A percentile compares a stretch with the other conserved stretches of the same genome.
These are phyloP conservation scores for Temnothorax longispinosus DNA, from an alignment of 1,140 invertebrate species.

Conservation along the genomic window DNA sequence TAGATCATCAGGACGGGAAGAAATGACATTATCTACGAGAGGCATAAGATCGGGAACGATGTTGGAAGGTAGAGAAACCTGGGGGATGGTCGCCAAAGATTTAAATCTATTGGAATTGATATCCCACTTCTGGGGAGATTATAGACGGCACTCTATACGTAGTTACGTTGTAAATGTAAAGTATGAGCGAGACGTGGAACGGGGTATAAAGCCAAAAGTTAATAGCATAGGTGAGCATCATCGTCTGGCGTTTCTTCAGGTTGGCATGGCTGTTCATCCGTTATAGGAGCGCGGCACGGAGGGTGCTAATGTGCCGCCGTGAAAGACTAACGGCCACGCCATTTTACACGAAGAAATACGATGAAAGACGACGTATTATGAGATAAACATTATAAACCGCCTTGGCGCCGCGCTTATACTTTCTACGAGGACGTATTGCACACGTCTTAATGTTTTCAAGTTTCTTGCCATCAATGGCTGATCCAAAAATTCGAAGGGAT, in stretches of 20 bases:
- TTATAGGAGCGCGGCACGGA: slow-evolving; percentile 29
- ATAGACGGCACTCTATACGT: slow-evolving; percentile 44
- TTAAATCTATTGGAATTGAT: slow-evolving; percentile 66
- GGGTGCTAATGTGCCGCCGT: slow-evolving; percentile 63
- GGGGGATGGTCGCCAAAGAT: slow-evolving; percentile 32
- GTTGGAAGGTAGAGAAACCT: background rate
- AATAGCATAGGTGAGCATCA: slow-evolving; percentile 30
- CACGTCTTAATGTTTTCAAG: background rate
- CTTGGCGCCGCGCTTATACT: background rate
- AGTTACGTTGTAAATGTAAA: slow-evolving; percentile 59
- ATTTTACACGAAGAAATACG: slow-evolving; percentile 69
- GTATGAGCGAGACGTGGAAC: slow-evolving; percentile 42
- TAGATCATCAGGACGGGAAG: slow-evolving; percentile 48
- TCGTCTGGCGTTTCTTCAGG: slow-evolving; percentile 44
- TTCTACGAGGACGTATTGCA: slow-evolving; percentile 13
- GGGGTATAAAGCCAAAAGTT: slow-evolving; percentile 7
- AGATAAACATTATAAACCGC: slow-evolving; percentile 75
- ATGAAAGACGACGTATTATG: slow-evolving; percentile 63
- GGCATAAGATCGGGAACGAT: slow-evolving; percentile 23
- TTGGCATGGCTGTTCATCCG: slow-evolving; percentile 2
- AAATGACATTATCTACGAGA: slow-evolving; percentile 55
- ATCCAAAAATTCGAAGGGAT: background rate
- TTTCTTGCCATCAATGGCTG: background rate
- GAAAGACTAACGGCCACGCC: slow-evolving; percentile 65
- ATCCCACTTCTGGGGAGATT: slow-evolving; percentile 39